These are phyloP conservation scores for Cheilinus undulatus DNA, from an alignment of 2,113 vertebrate genomes.

Conservation along the genomic window DNA sequence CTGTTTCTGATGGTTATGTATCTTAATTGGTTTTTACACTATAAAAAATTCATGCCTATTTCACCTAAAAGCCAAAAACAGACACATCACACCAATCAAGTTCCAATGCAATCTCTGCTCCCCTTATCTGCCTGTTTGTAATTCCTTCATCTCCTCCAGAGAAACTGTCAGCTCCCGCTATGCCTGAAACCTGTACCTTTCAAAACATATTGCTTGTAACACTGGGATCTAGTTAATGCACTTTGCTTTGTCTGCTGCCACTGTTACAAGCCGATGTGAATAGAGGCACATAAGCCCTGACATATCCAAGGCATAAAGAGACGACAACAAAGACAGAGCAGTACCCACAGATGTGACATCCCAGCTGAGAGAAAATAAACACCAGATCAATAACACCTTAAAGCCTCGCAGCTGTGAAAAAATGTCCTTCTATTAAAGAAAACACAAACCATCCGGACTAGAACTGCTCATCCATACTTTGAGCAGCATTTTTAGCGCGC, in stretches of 20 bases:
- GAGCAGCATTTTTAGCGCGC: slow-evolving; percentile 50
- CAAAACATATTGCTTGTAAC: neutral
- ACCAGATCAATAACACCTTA: neutral
- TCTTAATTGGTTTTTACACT: too few species aligned
- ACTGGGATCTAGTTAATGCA: neutral
- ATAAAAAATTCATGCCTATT: too few species aligned
- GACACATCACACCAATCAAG: neutral
- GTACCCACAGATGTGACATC: neutral
- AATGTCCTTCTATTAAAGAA: neutral
- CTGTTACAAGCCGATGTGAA: neutral
- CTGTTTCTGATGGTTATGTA: too few species aligned
- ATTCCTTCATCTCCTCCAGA: too few species aligned
- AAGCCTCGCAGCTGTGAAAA: neutral
- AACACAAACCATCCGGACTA: neutral
- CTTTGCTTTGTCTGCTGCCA: neutral
- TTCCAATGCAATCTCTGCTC: neutral
- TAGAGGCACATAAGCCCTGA: neutral
- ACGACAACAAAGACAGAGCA: neutral
- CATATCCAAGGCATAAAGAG: neutral
- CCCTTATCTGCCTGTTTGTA: neutral
- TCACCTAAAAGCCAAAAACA: too few species aligned
- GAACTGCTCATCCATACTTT: slow-evolving; percentile 16
- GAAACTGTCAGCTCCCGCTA: neutral
- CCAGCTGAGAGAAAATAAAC: neutral
- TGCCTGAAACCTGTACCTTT: neutral